A percentile compares a stretch with the other conserved stretches of the same genome.
phyloP scores from a whole-genome alignment of 1,140 invertebrate genomes.

The Aphelenchoides besseyi region DNA sequence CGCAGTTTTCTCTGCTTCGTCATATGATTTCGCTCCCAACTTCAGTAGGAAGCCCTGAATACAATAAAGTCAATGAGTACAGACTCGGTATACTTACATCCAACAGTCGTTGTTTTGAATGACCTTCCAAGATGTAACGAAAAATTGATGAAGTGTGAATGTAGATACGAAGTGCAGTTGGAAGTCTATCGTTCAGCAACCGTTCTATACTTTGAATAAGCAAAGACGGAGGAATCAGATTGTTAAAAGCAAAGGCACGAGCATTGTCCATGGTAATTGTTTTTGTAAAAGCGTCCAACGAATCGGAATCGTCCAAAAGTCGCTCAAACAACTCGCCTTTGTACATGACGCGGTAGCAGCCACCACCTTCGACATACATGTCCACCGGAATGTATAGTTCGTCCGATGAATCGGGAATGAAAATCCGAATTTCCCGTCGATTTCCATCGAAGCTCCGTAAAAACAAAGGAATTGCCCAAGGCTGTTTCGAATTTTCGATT shows the following conservation, averaged over 20 bases:
- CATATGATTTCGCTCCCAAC: not conserved
- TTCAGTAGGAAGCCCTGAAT: not conserved
- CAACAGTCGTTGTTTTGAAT: not conserved
- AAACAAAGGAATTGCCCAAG: not conserved
- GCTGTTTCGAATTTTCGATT: not conserved
- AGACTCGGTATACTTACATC: not conserved
- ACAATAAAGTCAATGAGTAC: too few species aligned
- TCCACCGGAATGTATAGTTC: not conserved
- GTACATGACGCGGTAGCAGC: not conserved
- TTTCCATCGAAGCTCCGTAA: not conserved
- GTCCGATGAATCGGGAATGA: not conserved
- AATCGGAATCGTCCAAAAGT: not conserved
- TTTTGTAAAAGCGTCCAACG: not conserved
- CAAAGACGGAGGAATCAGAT: not conserved
- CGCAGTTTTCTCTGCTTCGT: not conserved
- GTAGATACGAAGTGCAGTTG: not conserved
- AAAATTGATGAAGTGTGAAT: not conserved
- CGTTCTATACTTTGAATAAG: not conserved
- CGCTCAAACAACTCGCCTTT: not conserved
- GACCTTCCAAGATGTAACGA: not conserved
- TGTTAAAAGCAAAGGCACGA: not conserved
- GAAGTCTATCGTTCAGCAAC: not conserved
- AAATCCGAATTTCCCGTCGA: not conserved
- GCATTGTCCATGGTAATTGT: not conserved
- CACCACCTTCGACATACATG: not conserved